Evolutionary conservation across 2,797 vertebrate genomes (phyloP).

Genomic region (Fistularia tabacaria): DNA sequence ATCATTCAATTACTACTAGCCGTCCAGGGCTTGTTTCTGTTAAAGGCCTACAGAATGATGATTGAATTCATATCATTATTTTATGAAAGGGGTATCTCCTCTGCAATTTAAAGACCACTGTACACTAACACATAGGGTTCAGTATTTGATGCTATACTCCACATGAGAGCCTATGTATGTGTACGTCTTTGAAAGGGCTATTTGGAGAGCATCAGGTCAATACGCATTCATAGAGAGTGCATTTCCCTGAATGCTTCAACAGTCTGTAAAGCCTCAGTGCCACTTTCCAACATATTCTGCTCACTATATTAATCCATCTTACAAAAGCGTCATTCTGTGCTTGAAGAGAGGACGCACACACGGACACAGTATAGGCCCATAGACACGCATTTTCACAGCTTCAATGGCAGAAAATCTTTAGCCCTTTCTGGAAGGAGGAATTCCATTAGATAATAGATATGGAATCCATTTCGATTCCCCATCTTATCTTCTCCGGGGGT

Average conservation of each 20-base stretch:
- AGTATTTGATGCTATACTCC: slow-evolving; percentile 44
- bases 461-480: slow-evolving; percentile 85
- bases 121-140: slow-evolving; percentile 8
- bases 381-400: slow-evolving; percentile 70
- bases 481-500: slow-evolving; percentile 80
- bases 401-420: slow-evolving; percentile 88
- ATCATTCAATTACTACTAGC: no score
- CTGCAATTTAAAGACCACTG: no score
- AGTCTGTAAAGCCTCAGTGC: slow-evolving; percentile 59
- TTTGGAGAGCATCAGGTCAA: slow-evolving; percentile 72
- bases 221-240: slow-evolving; percentile 74
- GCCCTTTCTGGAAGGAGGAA: slow-evolving; percentile 81
- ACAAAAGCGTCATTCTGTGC: slow-evolving; percentile 66
- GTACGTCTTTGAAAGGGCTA: slow-evolving; percentile 50
- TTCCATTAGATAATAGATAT: slow-evolving; percentile 91
- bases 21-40: no score
- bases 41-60: no score
- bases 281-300: slow-evolving; percentile 68
- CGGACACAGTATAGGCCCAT: slow-evolving; percentile 30
- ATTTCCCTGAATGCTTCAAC: slow-evolving; percentile 65
- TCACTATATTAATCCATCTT: slow-evolving; percentile 73
- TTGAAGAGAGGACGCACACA: slow-evolving; percentile 51
- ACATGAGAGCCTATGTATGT: slow-evolving; percentile 43
- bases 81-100: no score
- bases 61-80: no score